phyloP scores from a whole-genome alignment of 2,797 vertebrate genomes.

The Decapterus maruadsi region DNA sequence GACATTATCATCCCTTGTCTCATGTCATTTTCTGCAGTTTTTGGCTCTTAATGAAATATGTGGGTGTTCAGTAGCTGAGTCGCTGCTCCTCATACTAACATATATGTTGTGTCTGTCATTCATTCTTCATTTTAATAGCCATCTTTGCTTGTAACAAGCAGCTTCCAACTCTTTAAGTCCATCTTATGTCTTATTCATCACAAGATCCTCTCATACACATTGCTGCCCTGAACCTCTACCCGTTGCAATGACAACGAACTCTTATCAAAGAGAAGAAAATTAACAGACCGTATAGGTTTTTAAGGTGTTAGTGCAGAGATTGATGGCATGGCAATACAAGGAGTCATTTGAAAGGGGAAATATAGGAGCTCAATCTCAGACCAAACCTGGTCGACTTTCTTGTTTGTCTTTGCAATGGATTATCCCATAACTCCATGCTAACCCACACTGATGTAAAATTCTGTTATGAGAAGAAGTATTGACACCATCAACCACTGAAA shows the following conservation, averaged over 20 bases:
- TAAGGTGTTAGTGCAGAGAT: slow-evolving; percentile 52
- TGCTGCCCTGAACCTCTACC: slow-evolving; percentile 72
- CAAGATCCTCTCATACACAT: slow-evolving; percentile 78
- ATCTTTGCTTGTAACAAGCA: slow-evolving; percentile 80
- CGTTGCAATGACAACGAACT: slow-evolving; percentile 83
- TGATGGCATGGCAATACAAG: slow-evolving; percentile 46
- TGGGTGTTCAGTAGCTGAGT: slow-evolving; percentile 70
- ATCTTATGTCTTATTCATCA: slow-evolving; percentile 81
- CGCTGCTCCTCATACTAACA: slow-evolving; percentile 81
- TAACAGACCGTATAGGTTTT: slow-evolving; percentile 34
- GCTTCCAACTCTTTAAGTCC: slow-evolving; percentile 78
- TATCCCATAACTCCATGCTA: slow-evolving; percentile 86
- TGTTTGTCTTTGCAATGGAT: slow-evolving; percentile 87
- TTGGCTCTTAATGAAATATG: slow-evolving; percentile 76
- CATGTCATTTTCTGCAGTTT: slow-evolving; percentile 76
- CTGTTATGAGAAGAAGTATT: slow-evolving; percentile 82
- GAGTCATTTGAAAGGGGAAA: slow-evolving; percentile 58
- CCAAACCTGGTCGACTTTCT: slow-evolving; percentile 87
- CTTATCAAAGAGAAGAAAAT: slow-evolving; percentile 72
- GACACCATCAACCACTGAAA: slow-evolving; percentile 85
- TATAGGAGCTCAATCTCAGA: slow-evolving; percentile 77
- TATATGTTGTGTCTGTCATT: slow-evolving; percentile 75
- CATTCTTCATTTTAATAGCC: slow-evolving; percentile 83
- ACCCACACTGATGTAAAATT: slow-evolving; percentile 80
- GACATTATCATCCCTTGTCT: slow-evolving; percentile 64